Evolutionary conservation across 30 jellyfish, hydroid and myxozoan species (phyloP), one percentile per base, ranked within the genome.

Genomic region (Pelagia noctiluca): DNA sequence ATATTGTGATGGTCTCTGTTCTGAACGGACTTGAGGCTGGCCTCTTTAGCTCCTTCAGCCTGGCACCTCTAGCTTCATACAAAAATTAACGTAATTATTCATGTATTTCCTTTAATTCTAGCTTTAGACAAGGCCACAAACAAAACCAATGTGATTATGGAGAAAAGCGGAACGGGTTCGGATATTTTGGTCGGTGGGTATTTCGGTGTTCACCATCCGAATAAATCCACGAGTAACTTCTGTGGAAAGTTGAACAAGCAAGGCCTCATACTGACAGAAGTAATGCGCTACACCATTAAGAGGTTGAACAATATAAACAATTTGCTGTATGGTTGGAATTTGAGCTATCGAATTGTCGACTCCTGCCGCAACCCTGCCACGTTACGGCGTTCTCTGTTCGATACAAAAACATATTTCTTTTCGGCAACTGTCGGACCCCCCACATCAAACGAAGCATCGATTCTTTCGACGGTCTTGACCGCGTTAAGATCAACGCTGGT

Each of bases 371-470:
- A 75, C 24, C 48, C 90, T 16, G 90, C 84, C 18, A 78, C 85
- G 26, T 36, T 88, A 3, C 83, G 89, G 35, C 65, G 89, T 12
- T 49, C 88, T 2, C 37, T 85, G 50, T 72, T 72, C 21, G 13
- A 3, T 0, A 42, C 86, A 28, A 3, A 19, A 1, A 32, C 33
- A 1, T 26, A 4, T 18, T 29, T 22, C 21, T 64, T 35, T 34
- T 46, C 42, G 50, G 35, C 63, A 21, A 88, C 90, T 1, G 68
- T 88, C 33, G 76, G 84, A 2, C 94, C 94, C n/a, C 97, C 97
- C 0, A 48, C 90, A 10, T 68, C 97, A 11, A 62, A 89, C 5
- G 97, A 88, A 4, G 93, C 84, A 28, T 82, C 93, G 60, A 38
- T 57, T 11, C 49, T 88, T 5, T 84, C 93, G 0, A 69, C 93